Evolutionary conservation across 2,797 vertebrate species (phyloP).

Genomic region (Pangasius macronema): DNA sequence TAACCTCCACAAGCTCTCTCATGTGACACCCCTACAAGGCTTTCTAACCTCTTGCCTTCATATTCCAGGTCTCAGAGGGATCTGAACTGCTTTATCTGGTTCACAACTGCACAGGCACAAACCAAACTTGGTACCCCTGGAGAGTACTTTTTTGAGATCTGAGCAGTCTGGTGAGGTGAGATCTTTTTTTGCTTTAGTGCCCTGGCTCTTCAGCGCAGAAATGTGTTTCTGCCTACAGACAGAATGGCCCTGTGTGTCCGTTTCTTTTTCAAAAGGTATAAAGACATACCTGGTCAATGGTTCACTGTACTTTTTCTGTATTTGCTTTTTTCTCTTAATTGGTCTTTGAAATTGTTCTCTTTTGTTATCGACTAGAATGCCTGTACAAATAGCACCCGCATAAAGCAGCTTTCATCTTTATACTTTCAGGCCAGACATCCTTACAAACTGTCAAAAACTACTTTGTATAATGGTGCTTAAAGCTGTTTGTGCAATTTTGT

Average conservation of each 20-base stretch:
- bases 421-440: neutral
- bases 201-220: neutral
- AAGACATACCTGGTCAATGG: neutral
- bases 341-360: neutral
- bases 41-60: neutral
- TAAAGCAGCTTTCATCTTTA: neutral
- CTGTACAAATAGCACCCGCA: neutral
- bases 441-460: neutral
- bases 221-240: neutral
- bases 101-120: constrained; percentile 1
- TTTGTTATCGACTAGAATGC: neutral
- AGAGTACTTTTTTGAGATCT: neutral
- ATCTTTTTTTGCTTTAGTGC: neutral
- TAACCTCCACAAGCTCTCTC: neutral
- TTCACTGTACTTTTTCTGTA: neutral
- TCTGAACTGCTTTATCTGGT: constrained; percentile 7
- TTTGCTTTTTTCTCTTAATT: neutral
- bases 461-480: too few relatives aligned
- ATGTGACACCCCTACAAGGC: neutral
- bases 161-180: neutral
- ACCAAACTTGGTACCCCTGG: neutral
- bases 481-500: neutral
- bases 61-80: neutral
- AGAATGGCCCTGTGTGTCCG: neutral
- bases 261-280: neutral